A percentile compares a stretch with the other conserved stretches of the same genome.
phyloP scores from a whole-genome alignment of 1,140 invertebrate species.

The Drosophila ercepeae region DNA sequence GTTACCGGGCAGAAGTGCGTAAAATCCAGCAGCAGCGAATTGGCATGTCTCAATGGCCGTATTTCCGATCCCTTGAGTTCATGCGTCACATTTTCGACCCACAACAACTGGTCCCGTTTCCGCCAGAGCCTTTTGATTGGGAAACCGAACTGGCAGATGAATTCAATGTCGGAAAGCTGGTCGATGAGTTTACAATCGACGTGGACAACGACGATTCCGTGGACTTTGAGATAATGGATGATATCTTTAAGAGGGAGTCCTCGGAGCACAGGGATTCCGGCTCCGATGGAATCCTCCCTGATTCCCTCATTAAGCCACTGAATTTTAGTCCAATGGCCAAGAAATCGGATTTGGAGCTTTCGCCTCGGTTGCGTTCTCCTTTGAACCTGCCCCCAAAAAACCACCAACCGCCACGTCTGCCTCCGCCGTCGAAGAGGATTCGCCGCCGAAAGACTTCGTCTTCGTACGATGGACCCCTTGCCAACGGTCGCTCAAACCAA shows the following conservation, averaged over 20 bases:
- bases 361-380: slow-evolving; percentile 42
- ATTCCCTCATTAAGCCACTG: slow-evolving; percentile 15
- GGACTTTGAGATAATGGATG: slow-evolving; percentile 68
- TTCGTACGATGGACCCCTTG: slow-evolving; percentile 20
- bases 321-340: slow-evolving; percentile 4
- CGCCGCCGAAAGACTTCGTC: slow-evolving; percentile 34
- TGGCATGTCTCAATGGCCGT: slow-evolving; percentile 43
- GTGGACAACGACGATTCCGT: slow-evolving; percentile 67
- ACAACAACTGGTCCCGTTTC: slow-evolving; percentile 29
- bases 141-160: neutral
- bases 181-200: slow-evolving; percentile 58
- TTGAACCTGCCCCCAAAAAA: slow-evolving; percentile 1
- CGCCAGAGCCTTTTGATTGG: slow-evolving; percentile 12
- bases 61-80: slow-evolving; percentile 62
- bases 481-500: slow-evolving; percentile 4
- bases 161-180: slow-evolving; percentile 12
- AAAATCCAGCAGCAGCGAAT: slow-evolving; percentile 55
- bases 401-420: slow-evolving; percentile 3
- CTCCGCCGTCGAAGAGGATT: slow-evolving; percentile 33
- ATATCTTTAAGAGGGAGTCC: slow-evolving; percentile 60
- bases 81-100: slow-evolving; percentile 66
- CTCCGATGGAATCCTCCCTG: slow-evolving; percentile 38
- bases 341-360: slow-evolving; percentile 44
- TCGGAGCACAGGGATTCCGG: slow-evolving; percentile 37
- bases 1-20: slow-evolving; percentile 60